Evolutionary conservation across 2,113 vertebrate species (phyloP), one percentile per base, ranked within the genome.

Genomic region (Aix galericulata): DNA sequence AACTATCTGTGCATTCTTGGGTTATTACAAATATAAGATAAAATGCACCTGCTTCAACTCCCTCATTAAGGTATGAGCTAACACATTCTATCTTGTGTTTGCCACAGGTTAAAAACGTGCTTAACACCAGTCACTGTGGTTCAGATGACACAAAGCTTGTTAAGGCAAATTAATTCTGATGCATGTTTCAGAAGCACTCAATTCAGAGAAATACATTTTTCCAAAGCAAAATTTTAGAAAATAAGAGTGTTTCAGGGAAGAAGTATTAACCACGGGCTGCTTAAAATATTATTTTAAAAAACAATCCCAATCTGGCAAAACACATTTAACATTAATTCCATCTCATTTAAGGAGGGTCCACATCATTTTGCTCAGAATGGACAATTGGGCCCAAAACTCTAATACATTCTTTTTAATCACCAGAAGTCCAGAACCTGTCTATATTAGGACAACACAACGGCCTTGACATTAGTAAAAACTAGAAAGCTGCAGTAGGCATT

Each of bases 51-150:
- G 69, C 86, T 86, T 86, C 94, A 87, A 92, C 77, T 86, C 94
- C 79, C 90, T 95, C 92, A 97, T 97, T 97, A 96, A 93, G 32
- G 88, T 40, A 91, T 97, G 95, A 96, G 89, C 81, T 86, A 96
- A 95, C 44, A 81, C 86, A 84, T 79, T 87, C 86, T 95, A 89
- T 93, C 92, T 92, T 56, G 17, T 56, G 91, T 48, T 94, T 95
- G 66, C 89, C 89, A 82, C 44, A 89, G 62, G 91, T 94, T 93
- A 96, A 89, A 93, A 94, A 91, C 53, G 62, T 1, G 18, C 68
- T 87, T 62, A 89, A 22, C 76, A 84, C 34, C 88, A 86, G 69
- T 27, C 73, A 86, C 66, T 27, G 86, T 69, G 71, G 86, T 73
- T 93, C 66, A 76, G 40, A 50, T 66, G 62, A 91, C 88, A 96